These are phyloP conservation scores for Aegotheles bennettii DNA, from an alignment of 2,113 vertebrate genomes.

Conservation along the genomic window DNA sequence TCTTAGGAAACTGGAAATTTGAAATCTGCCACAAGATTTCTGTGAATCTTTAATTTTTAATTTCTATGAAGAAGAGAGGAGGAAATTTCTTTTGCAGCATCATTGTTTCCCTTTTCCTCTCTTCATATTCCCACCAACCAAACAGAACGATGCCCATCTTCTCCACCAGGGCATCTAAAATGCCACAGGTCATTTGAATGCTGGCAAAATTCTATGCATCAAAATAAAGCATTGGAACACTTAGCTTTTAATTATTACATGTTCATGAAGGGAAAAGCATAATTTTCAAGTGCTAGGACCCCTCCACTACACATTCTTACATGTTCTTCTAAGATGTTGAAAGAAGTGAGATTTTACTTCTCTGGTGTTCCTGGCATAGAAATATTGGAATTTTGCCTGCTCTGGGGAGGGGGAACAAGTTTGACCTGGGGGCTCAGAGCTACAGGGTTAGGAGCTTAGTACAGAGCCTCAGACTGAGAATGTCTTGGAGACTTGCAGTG, in stretches of 20 bases:
- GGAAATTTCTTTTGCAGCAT: background rate
- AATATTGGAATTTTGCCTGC: background rate
- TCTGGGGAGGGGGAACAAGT: background rate
- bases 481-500: background rate
- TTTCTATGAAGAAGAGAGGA: background rate
- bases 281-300: background rate
- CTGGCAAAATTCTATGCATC: rapidly evolving
- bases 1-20: no score
- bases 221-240: background rate
- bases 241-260: background rate
- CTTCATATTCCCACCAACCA: background rate
- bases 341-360: background rate
- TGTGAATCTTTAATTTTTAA: background rate
- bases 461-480: background rate
- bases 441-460: background rate
- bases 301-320: background rate
- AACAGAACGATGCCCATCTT: background rate
- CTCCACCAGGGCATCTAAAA: background rate
- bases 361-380: background rate
- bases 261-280: rapidly evolving
- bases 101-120: background rate
- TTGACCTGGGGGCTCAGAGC: background rate
- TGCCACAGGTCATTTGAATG: background rate
- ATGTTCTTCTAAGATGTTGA: background rate
- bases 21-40: background rate